Evolutionary conservation across 2,113 vertebrate species (phyloP), one percentile per base, ranked within the genome.

Genomic region (Coryphaenoides rupestris): DNA sequence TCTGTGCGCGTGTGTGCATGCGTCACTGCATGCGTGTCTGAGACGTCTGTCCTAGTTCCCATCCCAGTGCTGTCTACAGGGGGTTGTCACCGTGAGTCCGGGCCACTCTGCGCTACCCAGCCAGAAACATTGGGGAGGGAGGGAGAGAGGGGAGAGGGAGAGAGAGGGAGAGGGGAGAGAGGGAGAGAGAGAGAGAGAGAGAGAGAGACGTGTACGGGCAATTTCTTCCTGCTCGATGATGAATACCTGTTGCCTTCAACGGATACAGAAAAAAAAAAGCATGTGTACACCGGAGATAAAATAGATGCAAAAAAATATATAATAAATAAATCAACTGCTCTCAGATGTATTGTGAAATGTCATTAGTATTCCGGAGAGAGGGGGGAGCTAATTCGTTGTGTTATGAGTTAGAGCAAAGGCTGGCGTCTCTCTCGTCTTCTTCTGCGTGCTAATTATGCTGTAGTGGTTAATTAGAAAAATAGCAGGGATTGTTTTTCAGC

Each of bases 21-120:
- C 47, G 65, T 67, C 46, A 52, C 61, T 45, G 49, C 69, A 61
- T 75, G 76, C 22, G 54, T 75, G 69, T 78, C 75, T 50, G 66
- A 78, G 77, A 78, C 70, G 72, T 80, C 80, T 84, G 86, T 86
- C 87, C 87, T 83, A 87, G 84, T 89, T 89, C 87, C 84, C 86
- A 87, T 87, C 77, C 80, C 70, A 40, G 74, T 53, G 56, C 26
- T 55, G 64, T 69, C 84, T 67, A 57, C 83, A 69, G 85, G 85
- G 84, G 80, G 80, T 62, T 76, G 58, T 72, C 60, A n/a, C 58
- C 47, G 61, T 60, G 58, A 71, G 67, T 72, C 62, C 61, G 65
- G 53, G 68, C 77, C 58, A 21, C 55, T 57, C 14, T 61, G 58
- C 63, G 21, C 55, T 60, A 40, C 13, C 62, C 62, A 62, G 61